Percentiles rank a stretch among this genome's conserved stretches.
Evolutionary conservation across 2,888 invertebrate genomes (phyloP).

Genomic region (Metellina segmentata): DNA sequence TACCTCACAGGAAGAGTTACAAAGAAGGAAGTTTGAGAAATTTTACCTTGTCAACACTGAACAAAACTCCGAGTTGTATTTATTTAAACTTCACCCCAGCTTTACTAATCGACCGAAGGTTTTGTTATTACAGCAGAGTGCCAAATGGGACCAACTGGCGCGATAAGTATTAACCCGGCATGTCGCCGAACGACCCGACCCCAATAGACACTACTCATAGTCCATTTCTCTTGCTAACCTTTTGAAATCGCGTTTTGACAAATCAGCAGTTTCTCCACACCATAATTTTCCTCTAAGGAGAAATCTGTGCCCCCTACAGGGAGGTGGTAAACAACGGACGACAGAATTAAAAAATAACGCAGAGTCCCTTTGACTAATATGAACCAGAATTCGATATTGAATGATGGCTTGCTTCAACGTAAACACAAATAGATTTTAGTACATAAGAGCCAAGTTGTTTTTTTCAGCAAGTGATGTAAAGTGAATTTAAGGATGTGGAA

Average conservation of each 20-base stretch:
- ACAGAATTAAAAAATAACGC: too few species aligned
- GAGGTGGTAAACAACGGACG: too few species aligned
- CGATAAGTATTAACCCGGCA: constrained; percentile 65
- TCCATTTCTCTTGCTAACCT: constrained; percentile 55
- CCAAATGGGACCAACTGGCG: constrained; percentile 67
- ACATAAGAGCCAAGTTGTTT: too few species aligned
- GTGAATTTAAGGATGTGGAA: too few species aligned
- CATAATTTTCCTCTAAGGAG: not conserved
- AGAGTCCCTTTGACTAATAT: too few species aligned
- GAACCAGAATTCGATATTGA: too few species aligned
- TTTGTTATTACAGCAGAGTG: constrained; percentile 70
- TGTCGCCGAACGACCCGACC: constrained; percentile 58
- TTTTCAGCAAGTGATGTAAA: too few species aligned
- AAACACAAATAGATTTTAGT: too few species aligned
- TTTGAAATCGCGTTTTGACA: constrained; percentile 68
- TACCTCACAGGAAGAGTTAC: constrained; percentile 54
- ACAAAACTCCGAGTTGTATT: constrained; percentile 47
- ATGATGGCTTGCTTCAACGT: too few species aligned
- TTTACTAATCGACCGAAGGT: constrained; percentile 50
- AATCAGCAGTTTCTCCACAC: constrained; percentile 50
- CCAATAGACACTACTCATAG: constrained; percentile 55
- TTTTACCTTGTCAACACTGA: constrained; percentile 42
- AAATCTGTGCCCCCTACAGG: too few species aligned
- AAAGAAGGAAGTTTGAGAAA: constrained; percentile 50
- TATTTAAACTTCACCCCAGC: constrained; percentile 70